Percentiles rank a stretch among this genome's conserved stretches.
These are phyloP conservation scores for Cotesia vestalis DNA, from an alignment of 1,140 invertebrate genomes.

Conservation along the genomic window DNA sequence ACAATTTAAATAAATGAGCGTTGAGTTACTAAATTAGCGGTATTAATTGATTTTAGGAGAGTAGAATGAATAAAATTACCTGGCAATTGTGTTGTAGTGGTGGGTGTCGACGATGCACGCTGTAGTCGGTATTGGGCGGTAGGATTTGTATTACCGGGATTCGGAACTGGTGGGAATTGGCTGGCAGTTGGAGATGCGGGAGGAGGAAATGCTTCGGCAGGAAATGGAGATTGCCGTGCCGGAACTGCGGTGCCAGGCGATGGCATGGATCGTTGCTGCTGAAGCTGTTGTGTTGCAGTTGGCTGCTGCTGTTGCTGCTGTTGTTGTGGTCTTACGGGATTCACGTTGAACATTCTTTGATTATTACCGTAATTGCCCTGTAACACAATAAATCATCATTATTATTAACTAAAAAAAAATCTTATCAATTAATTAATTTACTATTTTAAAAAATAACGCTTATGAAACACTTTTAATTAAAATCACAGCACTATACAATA, in stretches of 20 bases:
- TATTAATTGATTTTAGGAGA: background rate
- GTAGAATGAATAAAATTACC: slow-evolving; percentile 60
- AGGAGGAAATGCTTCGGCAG: slow-evolving; percentile 67
- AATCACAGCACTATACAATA: no score
- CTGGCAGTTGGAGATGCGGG: slow-evolving; percentile 62
- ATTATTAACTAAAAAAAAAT: background rate
- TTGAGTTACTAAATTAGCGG: no score
- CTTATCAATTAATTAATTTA: no score
- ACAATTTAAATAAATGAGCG: no score
- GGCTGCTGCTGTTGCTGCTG: slow-evolving; percentile 64
- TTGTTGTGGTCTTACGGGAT: slow-evolving; percentile 56
- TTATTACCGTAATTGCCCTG: slow-evolving; percentile 62
- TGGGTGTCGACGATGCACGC: slow-evolving; percentile 72
- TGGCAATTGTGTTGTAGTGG: slow-evolving; percentile 74
- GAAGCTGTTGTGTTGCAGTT: slow-evolving; percentile 54
- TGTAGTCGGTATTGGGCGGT: slow-evolving; percentile 70
- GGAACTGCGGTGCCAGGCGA: slow-evolving; percentile 65
- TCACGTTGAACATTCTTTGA: slow-evolving; percentile 63
- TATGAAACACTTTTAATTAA: no score
- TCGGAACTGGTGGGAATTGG: slow-evolving; percentile 68
- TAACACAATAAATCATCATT: slow-evolving; percentile 28
- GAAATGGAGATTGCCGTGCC: slow-evolving; percentile 69
- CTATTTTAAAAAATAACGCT: no score
- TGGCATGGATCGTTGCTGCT: slow-evolving; percentile 66
- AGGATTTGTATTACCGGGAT: slow-evolving; percentile 65